These are phyloP conservation scores for Clostera curtula DNA, from an alignment of 2,888 invertebrate species.

Conservation along the genomic window DNA sequence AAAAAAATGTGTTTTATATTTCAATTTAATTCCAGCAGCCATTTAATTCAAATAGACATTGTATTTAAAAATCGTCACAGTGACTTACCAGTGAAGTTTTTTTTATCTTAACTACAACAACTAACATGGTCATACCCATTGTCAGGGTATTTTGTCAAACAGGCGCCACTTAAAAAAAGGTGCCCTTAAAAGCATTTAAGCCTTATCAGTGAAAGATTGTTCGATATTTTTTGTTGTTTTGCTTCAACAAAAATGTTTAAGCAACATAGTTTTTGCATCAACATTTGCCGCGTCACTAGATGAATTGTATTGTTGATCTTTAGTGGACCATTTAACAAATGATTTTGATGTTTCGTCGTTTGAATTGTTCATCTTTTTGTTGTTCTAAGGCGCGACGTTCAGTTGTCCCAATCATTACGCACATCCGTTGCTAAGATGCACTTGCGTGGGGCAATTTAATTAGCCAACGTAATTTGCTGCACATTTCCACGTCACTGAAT, in stretches of 20 bases:
- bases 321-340: no score
- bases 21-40: no score
- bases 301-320: no score
- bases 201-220: constrained; percentile 13
- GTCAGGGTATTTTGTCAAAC: constrained; percentile 13
- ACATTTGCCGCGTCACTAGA: neutral
- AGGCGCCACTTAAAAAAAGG: constrained; percentile 19
- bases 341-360: no score
- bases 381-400: constrained; percentile 25
- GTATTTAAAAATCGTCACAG: no score
- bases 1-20: no score
- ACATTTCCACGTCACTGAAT: constrained; percentile 32
- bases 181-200: constrained; percentile 12
- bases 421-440: constrained; percentile 59
- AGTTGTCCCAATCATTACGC: constrained; percentile 45
- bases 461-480: constrained; percentile 37
- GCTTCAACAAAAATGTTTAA: constrained; percentile 9
- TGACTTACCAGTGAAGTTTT: no score
- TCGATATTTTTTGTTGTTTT: constrained; percentile 5
- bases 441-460: constrained; percentile 57
- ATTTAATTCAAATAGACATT: no score
- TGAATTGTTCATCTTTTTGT: constrained; percentile 10
- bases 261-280: constrained; percentile 6
- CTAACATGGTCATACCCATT: constrained; percentile 11
- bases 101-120: no score